Base-by-base conservation (phyloP, 2,888 invertebrate genomes). In the Polyploca ridens region DNA sequence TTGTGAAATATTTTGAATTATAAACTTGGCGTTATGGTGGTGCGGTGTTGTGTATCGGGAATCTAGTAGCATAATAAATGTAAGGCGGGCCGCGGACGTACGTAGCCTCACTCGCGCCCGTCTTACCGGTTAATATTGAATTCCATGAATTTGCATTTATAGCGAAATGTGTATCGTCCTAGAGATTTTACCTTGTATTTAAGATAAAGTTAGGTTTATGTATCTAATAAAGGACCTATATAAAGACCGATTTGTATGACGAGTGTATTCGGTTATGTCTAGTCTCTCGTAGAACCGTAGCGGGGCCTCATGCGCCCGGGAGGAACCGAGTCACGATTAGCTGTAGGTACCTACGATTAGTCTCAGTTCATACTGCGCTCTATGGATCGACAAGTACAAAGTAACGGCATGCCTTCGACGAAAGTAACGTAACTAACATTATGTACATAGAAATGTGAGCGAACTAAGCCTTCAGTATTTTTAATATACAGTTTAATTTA, bases 101-200 rank as follows among this genome's bases (percentile, higher is more conserved):
- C 78, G 70, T 81, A 79, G 72, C 68, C 72, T 69, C 64, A 66
- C 76, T 74, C 69, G 73, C 72, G 46, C 69, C 61, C 79, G 89
- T 85, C 91, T 92, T 93, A 91, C 85, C 81, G 80, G 76, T 83
- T 88, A 83, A 88, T 91, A 89, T 92, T 93, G 93, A 93, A 94
- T 94, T 94, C 93, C 93, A 92, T 93, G 93, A 94, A 94, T 93
- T 93, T 94, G 94, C 94, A 94, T 94, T 93, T 93, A 92, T 92
- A 91, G 88, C 89, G 90, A 93, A 91, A 91, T 91, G 91, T 90
- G 87, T 93, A 89, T 91, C 88, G 92, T 93, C 89, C 90, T 93
- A 93, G 91, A 93, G 91, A 92, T 92, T 92, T 90, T 90, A 91
- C 90, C 89, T 89, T 90, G 86, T 90, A 88, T 90, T 90, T 93